Conservation (phyloP, 1,140 invertebrate species). For the Tetramorium alpestre region DNA sequence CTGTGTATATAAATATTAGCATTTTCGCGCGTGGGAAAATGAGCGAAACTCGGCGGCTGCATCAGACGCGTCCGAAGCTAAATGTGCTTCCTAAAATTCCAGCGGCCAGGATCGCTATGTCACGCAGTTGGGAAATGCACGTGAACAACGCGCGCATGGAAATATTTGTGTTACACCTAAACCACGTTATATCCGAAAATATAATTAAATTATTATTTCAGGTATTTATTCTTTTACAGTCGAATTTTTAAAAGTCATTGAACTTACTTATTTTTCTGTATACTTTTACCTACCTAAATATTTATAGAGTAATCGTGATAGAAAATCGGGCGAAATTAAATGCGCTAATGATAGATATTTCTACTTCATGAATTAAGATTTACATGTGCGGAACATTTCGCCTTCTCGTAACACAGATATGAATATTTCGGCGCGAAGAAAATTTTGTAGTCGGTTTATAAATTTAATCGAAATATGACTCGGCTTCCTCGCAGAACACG, state of each 20-base stretch:
- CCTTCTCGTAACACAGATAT: background rate
- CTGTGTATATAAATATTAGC: conserved; percentile 9
- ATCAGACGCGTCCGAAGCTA: conserved; percentile 41
- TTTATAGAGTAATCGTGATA: background rate
- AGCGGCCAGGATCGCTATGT: conserved; percentile 21
- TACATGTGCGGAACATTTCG: background rate
- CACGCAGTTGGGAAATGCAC: background rate
- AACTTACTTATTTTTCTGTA: background rate
- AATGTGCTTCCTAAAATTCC: conserved; percentile 35
- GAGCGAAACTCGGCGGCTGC: conserved; percentile 20
- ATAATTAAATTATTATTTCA: background rate
- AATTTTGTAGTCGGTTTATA: background rate
- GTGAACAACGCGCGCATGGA: background rate
- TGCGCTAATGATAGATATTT: background rate
- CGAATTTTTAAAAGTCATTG: background rate
- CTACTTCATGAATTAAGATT: background rate
- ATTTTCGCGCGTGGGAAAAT: conserved; percentile 42
- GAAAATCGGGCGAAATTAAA: background rate
- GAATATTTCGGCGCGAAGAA: background rate
- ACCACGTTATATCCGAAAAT: background rate
- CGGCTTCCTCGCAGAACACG: background rate
- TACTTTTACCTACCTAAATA: background rate
- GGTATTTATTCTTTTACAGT: background rate
- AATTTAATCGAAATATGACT: conserved; percentile 41
- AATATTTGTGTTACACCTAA: background rate